Base-by-base conservation (phyloP, 1,140 invertebrate species). In the Delia radicum region DNA sequence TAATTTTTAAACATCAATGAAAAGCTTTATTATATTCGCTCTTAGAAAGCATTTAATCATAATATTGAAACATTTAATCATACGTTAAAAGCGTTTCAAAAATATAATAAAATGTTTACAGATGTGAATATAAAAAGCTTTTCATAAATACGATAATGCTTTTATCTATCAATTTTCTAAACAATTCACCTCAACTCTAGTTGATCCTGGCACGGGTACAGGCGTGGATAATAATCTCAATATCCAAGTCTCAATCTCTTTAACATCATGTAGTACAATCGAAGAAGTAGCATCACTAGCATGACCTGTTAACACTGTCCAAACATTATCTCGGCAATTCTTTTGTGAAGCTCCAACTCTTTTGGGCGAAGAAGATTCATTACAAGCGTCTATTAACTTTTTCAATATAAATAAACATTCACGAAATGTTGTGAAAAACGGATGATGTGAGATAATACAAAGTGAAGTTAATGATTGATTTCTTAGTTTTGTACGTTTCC, bases 181-280 rank as follows among this genome's bases (percentile, higher is more conserved):
- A 0, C 8, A 2, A 81, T 78, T 81, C 87, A 95, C 93, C 89
- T 99, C 95, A 10, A 99, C 91, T 82, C 95, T 91, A 12, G 98
- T 99, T 88, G 98, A 98, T 27, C 96, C 95, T 24, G 98, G 98
- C 27, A 99, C 96, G 4, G 97, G 97, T 27, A 99, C 98, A 1
- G 98, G 98, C 67, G 97, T 96, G 79, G 96, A 98, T 27, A 99
- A 89, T 8, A 99, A 88, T 73, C 96, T 90, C 42, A 99, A 87
- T 77, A 99, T 98, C 98, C 98, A 99, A 0, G 96, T 99, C 88
- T 99, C 98, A 75, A 99, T 97, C 87, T 99, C 97, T 75, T 95
- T 90, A 6, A 99, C 95, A 87, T 99, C 97, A 85, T 98, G 96
- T 80, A 99, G 89, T 3, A 99, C 93, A 69, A 97, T 93, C 0